A percentile compares a stretch with the other conserved stretches of the same genome.
phyloP scores from a whole-genome alignment of 2,797 vertebrate genomes.

The Emys orbicularis region DNA sequence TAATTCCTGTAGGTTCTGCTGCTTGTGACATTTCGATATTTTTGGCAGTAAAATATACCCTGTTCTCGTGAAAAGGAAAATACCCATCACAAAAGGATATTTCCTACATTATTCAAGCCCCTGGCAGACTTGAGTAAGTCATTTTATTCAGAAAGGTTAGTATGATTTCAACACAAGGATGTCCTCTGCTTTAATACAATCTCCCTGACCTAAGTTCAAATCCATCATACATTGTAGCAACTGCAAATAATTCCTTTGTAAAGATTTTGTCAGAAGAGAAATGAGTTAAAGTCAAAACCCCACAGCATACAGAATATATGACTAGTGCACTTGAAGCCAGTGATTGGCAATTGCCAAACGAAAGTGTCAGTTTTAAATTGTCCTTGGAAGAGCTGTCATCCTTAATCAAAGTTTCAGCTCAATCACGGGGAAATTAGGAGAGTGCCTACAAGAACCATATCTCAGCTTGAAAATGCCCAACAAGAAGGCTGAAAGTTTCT shows the following conservation, averaged over 20 bases:
- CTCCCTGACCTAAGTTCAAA: conserved; percentile 73
- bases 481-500: neutral
- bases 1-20: conserved; percentile 31
- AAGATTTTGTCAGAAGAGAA: conserved; percentile 67
- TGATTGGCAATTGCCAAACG: conserved; percentile 66
- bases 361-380: conserved; percentile 68
- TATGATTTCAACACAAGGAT: conserved; percentile 36
- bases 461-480: conserved; percentile 41
- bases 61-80: conserved; percentile 42
- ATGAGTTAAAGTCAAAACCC: conserved; percentile 61
- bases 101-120: conserved; percentile 43
- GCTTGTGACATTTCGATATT: conserved; percentile 55
- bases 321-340: neutral
- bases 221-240: conserved; percentile 59
- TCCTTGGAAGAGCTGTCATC: conserved; percentile 68
- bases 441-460: conserved; percentile 19
- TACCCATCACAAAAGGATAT: conserved; percentile 15
- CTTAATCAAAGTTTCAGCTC: conserved; percentile 57
- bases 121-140: neutral
- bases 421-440: conserved; percentile 53
- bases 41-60: conserved; percentile 39
- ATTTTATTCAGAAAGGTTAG: conserved; percentile 57
- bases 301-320: conserved; percentile 33
- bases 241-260: conserved; percentile 73
- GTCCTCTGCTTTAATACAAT: conserved; percentile 68